A percentile compares a stretch with the other conserved stretches of the same genome.
Evolutionary conservation across 1,140 invertebrate species (phyloP).

Genomic region (Apis florea): DNA sequence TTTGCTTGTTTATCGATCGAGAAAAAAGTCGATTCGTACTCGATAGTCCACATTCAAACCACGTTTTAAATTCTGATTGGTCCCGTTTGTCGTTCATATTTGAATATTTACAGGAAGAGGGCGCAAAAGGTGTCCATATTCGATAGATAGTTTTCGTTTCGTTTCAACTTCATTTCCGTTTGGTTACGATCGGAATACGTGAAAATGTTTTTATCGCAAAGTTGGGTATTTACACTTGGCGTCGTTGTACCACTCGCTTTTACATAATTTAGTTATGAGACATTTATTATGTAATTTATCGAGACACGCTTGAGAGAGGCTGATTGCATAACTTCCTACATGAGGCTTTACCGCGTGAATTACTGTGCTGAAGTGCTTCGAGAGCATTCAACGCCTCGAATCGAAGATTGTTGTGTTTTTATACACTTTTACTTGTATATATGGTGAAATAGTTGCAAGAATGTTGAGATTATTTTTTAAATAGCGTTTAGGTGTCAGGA

Average conservation of each 20-base stretch:
- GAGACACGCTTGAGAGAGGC: slow-evolving; percentile 34
- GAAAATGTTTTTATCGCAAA: not conserved
- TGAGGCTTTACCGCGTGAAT: slow-evolving; percentile 31
- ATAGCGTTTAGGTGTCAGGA: no score
- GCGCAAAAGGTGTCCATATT: no score
- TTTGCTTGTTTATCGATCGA: slow-evolving; percentile 28
- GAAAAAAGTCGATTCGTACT: slow-evolving; percentile 12
- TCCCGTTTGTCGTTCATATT: not conserved
- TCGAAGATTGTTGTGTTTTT: no score
- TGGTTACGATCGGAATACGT: not conserved
- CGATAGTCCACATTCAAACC: slow-evolving; percentile 7
- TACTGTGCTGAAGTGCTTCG: not conserved
- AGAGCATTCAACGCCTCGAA: slow-evolving; percentile 18
- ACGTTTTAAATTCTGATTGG: not conserved
- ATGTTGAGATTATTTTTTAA: not conserved
- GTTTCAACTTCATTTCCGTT: not conserved
- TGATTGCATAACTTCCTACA: slow-evolving; percentile 16
- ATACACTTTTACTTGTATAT: no score
- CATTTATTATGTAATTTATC: slow-evolving; percentile 47
- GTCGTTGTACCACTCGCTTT: slow-evolving; percentile 12
- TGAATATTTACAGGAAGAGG: not conserved
- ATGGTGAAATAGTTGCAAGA: not conserved
- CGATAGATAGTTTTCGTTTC: not conserved
- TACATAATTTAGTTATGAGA: slow-evolving; percentile 46
- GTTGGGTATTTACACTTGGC: not conserved